A percentile compares a stretch with the other conserved stretches of the same genome.
Evolutionary conservation across 2,888 invertebrate species (phyloP).

Genomic region (Selenia dentaria): DNA sequence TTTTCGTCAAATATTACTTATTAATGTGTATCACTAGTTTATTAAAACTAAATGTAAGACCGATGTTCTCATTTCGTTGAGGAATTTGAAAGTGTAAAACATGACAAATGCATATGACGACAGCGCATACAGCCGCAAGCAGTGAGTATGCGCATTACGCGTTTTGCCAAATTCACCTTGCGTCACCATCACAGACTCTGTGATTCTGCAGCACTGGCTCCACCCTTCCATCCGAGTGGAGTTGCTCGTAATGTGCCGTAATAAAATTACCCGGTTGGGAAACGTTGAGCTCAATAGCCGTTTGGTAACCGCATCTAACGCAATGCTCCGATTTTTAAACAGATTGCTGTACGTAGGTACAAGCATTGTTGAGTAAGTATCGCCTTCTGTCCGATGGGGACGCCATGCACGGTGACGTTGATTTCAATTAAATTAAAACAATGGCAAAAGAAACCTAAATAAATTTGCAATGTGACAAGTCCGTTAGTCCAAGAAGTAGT

Average conservation of each 20-base stretch:
- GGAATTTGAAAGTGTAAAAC: conserved; percentile 3
- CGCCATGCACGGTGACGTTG: background rate
- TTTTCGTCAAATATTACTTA: too few species aligned
- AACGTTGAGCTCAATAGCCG: conserved; percentile 22
- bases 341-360: conserved; percentile 19
- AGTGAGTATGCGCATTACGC: conserved; percentile 14
- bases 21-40: too few species aligned
- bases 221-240: conserved; percentile 23
- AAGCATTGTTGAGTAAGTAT: conserved; percentile 21
- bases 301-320: conserved; percentile 46
- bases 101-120: conserved; percentile 6
- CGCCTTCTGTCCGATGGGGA: background rate
- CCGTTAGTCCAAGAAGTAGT: too few species aligned
- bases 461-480: too few species aligned
- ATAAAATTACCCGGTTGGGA: conserved; percentile 36
- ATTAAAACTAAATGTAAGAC: too few species aligned
- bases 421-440: too few species aligned
- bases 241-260: conserved; percentile 31
- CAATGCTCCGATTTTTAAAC: conserved; percentile 33
- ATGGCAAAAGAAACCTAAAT: too few species aligned
- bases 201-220: background rate
- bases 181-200: conserved; percentile 17
- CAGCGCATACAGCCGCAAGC: background rate
- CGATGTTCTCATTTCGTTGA: too few species aligned
- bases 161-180: conserved; percentile 24